phyloP scores from a whole-genome alignment of 2,113 vertebrate species.

The Sylvilagus bachmani region DNA sequence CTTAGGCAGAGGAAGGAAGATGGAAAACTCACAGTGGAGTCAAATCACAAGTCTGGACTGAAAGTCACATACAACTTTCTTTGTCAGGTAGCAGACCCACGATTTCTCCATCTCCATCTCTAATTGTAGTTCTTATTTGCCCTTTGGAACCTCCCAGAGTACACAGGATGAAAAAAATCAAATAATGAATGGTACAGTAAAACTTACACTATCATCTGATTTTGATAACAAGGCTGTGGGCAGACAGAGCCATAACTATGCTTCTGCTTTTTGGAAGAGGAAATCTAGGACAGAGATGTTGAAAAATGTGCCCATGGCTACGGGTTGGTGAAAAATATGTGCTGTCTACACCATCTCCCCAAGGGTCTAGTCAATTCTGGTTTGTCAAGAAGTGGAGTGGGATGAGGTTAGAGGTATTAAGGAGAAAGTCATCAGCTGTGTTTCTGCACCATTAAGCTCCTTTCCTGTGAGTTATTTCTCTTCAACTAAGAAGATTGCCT shows the following conservation, averaged over 20 bases:
- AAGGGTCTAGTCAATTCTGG: too few relatives aligned
- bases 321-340: not conserved
- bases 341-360: fast-evolving
- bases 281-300: not conserved
- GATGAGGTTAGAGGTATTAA: not conserved
- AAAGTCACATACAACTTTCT: not conserved
- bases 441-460: not conserved
- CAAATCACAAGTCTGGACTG: not conserved
- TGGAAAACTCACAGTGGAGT: not conserved
- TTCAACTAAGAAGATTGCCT: not conserved
- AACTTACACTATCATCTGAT: not conserved
- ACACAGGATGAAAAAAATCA: not conserved
- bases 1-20: not conserved
- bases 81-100: not conserved
- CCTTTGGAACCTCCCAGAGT: not conserved
- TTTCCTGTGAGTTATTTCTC: not conserved
- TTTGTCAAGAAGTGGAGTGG: too few relatives aligned
- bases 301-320: not conserved
- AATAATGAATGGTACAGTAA: not conserved
- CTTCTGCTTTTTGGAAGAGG: not conserved
- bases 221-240: not conserved
- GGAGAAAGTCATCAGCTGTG: not conserved
- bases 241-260: too few relatives aligned
- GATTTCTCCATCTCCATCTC: not conserved
- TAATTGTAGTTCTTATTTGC: not conserved